phyloP scores from a whole-genome alignment of 2,888 invertebrate genomes.

The Masnerella sp. region DNA sequence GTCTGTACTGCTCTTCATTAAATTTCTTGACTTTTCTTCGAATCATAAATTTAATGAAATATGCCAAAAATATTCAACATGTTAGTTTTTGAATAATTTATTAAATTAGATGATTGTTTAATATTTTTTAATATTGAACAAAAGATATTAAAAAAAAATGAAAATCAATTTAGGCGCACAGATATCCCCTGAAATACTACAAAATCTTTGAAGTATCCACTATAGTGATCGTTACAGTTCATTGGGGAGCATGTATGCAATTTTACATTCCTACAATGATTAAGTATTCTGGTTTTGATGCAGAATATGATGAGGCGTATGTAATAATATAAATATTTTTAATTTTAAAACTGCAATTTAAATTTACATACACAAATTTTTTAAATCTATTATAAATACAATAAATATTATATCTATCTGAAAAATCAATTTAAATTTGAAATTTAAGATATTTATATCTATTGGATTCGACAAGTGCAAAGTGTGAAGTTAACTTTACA shows the following conservation, averaged over 20 bases:
- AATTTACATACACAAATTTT: no score
- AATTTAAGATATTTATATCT: no score
- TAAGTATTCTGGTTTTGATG: constrained; percentile 34
- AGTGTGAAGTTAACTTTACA: no score
- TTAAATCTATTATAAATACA: no score
- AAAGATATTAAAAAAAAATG: no score
- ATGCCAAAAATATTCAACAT: constrained; percentile 68
- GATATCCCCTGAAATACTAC: constrained; percentile 64
- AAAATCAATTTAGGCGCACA: constrained; percentile 65
- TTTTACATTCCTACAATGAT: constrained; percentile 67
- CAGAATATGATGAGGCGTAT: constrained; percentile 60
- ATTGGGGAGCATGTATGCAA: constrained; percentile 74
- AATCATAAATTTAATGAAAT: constrained; percentile 69
- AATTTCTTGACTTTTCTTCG: constrained; percentile 72
- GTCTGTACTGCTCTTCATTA: constrained; percentile 65
- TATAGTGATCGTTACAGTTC: constrained; percentile 64
- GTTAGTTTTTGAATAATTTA: constrained; percentile 63
- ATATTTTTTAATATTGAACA: background rate
- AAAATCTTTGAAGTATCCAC: constrained; percentile 66
- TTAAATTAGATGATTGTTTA: background rate
- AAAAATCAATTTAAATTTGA: no score
- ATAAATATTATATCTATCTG: no score
- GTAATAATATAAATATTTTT: background rate
- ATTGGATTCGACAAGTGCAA: no score
- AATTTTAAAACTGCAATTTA: background rate